A percentile compares a stretch with the other conserved stretches of the same genome.
These are phyloP conservation scores for Lagopus muta DNA, from an alignment of 2,113 vertebrate species.

Conservation along the genomic window DNA sequence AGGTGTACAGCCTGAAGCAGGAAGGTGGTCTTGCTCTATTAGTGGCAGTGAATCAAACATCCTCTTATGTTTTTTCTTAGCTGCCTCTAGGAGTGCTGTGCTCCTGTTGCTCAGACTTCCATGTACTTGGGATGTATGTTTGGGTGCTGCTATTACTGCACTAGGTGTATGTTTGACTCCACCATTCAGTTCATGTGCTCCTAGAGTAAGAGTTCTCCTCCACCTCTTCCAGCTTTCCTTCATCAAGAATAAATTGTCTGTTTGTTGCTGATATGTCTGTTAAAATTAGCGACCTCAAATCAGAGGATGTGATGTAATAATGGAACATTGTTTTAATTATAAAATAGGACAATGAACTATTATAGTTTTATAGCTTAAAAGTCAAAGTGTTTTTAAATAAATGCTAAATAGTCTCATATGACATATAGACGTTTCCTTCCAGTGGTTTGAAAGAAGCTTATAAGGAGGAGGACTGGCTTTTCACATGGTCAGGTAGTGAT, in stretches of 20 bases:
- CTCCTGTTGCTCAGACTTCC: not conserved
- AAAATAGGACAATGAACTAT: not conserved
- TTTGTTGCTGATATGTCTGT: not conserved
- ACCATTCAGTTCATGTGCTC: accelerated
- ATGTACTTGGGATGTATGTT: not conserved
- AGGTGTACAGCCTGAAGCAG: not conserved
- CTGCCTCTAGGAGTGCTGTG: not conserved
- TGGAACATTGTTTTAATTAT: not conserved
- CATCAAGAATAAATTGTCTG: not conserved
- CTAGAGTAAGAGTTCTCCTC: not conserved
- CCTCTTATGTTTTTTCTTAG: not conserved
- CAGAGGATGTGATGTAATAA: not conserved
- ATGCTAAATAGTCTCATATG: not conserved
- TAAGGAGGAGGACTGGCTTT: too few species aligned
- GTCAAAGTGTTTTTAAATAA: not conserved
- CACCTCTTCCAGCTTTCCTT: not conserved
- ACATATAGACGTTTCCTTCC: too few species aligned
- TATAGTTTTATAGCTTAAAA: not conserved
- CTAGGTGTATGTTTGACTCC: not conserved
- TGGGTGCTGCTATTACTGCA: not conserved
- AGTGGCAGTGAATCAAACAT: accelerated
- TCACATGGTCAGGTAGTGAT: too few species aligned
- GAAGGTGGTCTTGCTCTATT: not conserved
- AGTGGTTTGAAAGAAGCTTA: too few species aligned
- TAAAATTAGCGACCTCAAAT: not conserved